Evolutionary conservation across 2,113 vertebrate genomes (phyloP).

Genomic region (Ariopsis seemanni): DNA sequence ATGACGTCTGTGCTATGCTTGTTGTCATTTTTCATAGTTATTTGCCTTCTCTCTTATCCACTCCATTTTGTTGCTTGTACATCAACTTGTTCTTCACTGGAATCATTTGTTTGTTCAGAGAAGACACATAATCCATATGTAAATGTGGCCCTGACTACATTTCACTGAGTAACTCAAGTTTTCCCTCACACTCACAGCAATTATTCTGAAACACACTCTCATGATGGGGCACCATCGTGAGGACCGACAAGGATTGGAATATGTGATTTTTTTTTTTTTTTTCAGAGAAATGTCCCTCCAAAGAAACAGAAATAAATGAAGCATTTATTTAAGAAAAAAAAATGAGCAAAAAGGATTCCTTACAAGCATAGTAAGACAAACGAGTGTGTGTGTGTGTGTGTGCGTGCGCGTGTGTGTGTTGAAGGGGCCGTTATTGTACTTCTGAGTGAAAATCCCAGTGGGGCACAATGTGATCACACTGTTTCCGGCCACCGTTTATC

Average conservation of each 20-base stretch:
- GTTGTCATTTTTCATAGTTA: background rate
- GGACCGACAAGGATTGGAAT: background rate
- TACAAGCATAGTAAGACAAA: background rate
- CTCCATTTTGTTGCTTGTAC: conserved; percentile 4
- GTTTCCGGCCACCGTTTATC: conserved; percentile 38
- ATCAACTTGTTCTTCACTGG: background rate
- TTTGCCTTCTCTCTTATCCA: conserved; percentile 10
- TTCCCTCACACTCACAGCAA: conserved; percentile 50
- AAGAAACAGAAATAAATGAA: background rate
- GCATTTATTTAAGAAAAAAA: background rate
- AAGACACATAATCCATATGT: background rate
- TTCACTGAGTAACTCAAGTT: conserved; percentile 57
- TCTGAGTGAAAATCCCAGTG: conserved; percentile 50
- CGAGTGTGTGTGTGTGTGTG: background rate
- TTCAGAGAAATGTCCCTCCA: background rate
- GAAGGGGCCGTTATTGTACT: conserved; percentile 45
- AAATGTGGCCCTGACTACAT: background rate
- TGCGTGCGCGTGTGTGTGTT: conserved; percentile 2
- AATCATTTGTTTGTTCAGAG: background rate
- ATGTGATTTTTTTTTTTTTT: background rate
- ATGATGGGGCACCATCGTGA: background rate
- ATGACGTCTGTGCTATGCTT: background rate
- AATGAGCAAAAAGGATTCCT: background rate
- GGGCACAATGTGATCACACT: conserved; percentile 56
- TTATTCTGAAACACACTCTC: conserved; percentile 41